phyloP scores from a whole-genome alignment of 2,888 invertebrate genomes.

The Gandaritis pyraliata region DNA sequence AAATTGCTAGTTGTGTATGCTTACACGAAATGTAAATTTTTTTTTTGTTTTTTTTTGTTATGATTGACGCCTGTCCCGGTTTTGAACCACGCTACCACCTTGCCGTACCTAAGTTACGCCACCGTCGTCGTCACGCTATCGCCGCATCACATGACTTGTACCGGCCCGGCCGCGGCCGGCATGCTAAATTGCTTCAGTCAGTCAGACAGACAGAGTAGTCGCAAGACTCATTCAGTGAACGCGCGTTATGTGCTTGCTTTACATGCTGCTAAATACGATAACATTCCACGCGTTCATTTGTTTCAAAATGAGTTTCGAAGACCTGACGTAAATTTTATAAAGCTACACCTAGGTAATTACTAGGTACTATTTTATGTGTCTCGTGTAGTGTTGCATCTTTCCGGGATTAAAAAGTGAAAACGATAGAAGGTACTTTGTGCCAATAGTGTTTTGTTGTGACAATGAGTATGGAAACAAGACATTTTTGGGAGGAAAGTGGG shows the following conservation, averaged over 20 bases:
- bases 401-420: slow-evolving; percentile 53
- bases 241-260: slow-evolving; percentile 50
- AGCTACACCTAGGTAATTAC: background rate
- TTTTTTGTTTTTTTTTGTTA: too few relatives aligned
- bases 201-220: slow-evolving; percentile 62
- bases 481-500: slow-evolving; percentile 79
- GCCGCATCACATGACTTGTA: slow-evolving; percentile 29
- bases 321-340: slow-evolving; percentile 54
- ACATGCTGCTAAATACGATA: slow-evolving; percentile 58
- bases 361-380: slow-evolving; percentile 30
- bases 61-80: too few relatives aligned
- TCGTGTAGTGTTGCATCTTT: slow-evolving; percentile 47
- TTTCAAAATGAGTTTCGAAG: slow-evolving; percentile 61
- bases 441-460: slow-evolving; percentile 61
- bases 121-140: background rate
- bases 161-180: slow-evolving; percentile 55
- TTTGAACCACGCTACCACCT: too few relatives aligned
- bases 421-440: slow-evolving; percentile 41
- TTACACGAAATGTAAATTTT: too few relatives aligned
- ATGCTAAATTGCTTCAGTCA: slow-evolving; percentile 43
- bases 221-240: slow-evolving; percentile 51
- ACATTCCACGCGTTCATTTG: slow-evolving; percentile 46
- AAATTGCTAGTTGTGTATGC: too few relatives aligned
- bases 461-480: slow-evolving; percentile 74
- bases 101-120: too few relatives aligned